phyloP scores from a whole-genome alignment of 2,888 invertebrate genomes.

The Lasioglossum villosulum region DNA sequence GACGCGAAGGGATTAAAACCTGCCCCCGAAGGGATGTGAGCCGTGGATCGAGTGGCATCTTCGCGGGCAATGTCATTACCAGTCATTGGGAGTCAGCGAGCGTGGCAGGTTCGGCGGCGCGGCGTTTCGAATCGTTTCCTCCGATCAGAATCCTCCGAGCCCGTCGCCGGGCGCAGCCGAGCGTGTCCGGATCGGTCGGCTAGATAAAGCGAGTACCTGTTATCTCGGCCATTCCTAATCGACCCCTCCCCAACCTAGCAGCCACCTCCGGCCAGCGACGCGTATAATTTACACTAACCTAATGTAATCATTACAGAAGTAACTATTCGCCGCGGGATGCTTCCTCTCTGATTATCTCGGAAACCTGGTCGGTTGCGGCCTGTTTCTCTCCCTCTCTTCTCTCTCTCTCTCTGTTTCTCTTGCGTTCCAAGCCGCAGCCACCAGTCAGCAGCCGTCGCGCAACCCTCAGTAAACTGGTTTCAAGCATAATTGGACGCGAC shows the following conservation, averaged over 20 bases:
- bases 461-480: conserved; percentile 76
- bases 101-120: background rate
- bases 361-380: conserved; percentile 18
- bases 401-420: conserved; percentile 8
- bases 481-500: conserved; percentile 79
- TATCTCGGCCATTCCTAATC: conserved; percentile 60
- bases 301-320: conserved; percentile 65
- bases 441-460: conserved; percentile 42
- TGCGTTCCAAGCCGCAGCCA: conserved; percentile 40
- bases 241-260: background rate
- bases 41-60: background rate
- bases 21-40: background rate
- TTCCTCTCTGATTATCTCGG: conserved; percentile 50
- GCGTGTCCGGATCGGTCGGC: conserved; percentile 43
- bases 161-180: conserved; percentile 23
- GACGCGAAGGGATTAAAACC: background rate
- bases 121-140: conserved; percentile 41
- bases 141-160: conserved; percentile 31
- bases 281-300: conserved; percentile 60
- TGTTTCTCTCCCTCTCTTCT: background rate
- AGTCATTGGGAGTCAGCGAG: conserved; percentile 16
- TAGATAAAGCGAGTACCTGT: conserved; percentile 59
- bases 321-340: conserved; percentile 61
- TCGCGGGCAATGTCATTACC: conserved; percentile 43
- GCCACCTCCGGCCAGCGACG: conserved; percentile 30